Evolutionary conservation across 2,888 invertebrate species (phyloP).

Genomic region (Furcula furcula): DNA sequence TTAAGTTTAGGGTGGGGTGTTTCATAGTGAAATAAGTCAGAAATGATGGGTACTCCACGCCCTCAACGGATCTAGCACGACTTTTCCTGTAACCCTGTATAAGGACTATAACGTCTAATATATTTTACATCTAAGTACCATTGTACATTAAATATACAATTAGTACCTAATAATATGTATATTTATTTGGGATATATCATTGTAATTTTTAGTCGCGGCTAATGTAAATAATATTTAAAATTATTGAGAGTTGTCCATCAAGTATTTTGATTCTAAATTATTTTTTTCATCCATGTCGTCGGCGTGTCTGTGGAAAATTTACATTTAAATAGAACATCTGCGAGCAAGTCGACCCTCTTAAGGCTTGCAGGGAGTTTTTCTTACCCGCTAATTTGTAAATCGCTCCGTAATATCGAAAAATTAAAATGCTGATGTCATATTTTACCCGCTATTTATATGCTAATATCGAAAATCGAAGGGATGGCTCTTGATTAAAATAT

Average conservation of each 20-base stretch:
- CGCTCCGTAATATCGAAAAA: conserved; percentile 79
- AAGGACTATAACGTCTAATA: no score
- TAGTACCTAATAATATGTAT: no score
- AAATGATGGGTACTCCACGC: no score
- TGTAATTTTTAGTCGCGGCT: no score
- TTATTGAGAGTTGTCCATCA: conserved; percentile 51
- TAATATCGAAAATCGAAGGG: conserved; percentile 65
- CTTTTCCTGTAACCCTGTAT: no score
- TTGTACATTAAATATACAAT: no score
- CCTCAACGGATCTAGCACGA: no score
- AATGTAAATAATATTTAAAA: conserved; percentile 25
- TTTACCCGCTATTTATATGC: conserved; percentile 78
- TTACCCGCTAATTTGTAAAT: conserved; percentile 81
- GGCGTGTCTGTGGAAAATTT: conserved; percentile 70
- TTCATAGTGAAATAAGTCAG: no score
- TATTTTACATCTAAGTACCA: no score
- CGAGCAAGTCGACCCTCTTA: conserved; percentile 73
- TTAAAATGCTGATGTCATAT: conserved; percentile 82
- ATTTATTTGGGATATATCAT: no score
- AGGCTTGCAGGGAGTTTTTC: conserved; percentile 71
- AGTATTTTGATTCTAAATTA: conserved; percentile 68
- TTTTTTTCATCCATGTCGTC: conserved; percentile 72
- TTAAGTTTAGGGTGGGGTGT: no score
- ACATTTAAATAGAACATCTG: conserved; percentile 82
- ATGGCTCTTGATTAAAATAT: conserved; percentile 70